Evolutionary conservation across 2,888 invertebrate species (phyloP), one percentile per base, ranked within the genome.

Genomic region (Amiota mariae): DNA sequence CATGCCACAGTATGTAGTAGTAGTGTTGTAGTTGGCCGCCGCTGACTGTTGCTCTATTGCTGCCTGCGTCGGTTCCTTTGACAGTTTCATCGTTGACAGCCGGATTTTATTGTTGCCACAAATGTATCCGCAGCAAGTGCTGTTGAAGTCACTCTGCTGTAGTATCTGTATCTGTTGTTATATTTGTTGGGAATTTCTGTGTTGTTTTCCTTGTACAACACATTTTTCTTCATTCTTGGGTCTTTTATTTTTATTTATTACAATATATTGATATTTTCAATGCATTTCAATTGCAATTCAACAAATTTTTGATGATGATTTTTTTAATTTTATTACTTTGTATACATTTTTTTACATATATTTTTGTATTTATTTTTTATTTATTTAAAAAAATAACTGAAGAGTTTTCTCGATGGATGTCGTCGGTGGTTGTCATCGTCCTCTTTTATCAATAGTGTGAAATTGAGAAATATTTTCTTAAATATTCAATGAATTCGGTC

Each of bases 161-260:
- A 8, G 54, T 54, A n/a, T 20, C 6, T 61, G 18, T 74, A 72
- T 71, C 63, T 78, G 67, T 66, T 56, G 59, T 66, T 51, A 8
- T 59, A 6, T 36, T 36, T 36, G 6, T 36, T 36, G 36, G 76
- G 80, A 80, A 85, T 83, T 83, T 78, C n/a, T 70, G 59, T 49
- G 20, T 48, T 47, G n/a, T 61, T 68, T 46, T 73, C 74, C 67
- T 59, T 74, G 63, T 72, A 71, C 63, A 72, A 59, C 71, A 70
- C 59, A 72, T 70, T 61, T 71, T 61, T 71, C 73, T 67, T 73
- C 54, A 9, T 70, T 48, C 36, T 36, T 6, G 36, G 8, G 6
- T 36, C 8, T 36, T 36, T 36, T 6, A 36, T 36, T 36, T 6
- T 36, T 36, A 1, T 36, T 2, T 36, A 6, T 36, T 36, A 36